Conservation (phyloP, 2,797 vertebrate genomes). For the Sitta carolinensis region DNA sequence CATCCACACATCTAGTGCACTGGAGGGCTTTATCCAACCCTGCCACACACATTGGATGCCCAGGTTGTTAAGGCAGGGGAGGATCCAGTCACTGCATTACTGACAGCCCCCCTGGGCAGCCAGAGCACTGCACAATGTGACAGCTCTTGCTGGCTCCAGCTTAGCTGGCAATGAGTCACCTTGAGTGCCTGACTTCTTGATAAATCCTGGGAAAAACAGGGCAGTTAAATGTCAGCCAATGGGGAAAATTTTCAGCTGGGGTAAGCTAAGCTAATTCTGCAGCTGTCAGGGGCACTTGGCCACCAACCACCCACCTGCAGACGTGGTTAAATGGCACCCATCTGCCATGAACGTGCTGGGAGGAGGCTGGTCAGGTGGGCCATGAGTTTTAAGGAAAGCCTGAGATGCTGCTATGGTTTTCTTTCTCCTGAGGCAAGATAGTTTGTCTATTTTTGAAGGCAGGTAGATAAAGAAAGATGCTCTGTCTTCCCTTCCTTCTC, state of each 20-base stretch:
- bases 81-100: background rate
- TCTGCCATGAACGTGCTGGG: background rate
- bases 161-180: conserved; percentile 27
- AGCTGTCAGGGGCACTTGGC: background rate
- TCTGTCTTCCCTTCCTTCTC: background rate
- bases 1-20: background rate
- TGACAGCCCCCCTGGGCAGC: background rate
- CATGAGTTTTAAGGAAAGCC: background rate
- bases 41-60: background rate
- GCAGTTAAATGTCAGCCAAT: conserved; percentile 37
- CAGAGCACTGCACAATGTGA: accelerated
- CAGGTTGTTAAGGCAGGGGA: background rate
- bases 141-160: background rate
- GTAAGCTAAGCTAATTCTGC: background rate
- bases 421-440: background rate
- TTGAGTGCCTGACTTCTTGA: conserved; percentile 9
- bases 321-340: background rate
- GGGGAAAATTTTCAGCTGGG: background rate
- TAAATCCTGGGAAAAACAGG: conserved; percentile 2
- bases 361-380: background rate
- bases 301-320: background rate
- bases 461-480: background rate
- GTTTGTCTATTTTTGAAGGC: background rate
- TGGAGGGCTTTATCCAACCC: background rate
- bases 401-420: background rate